Evolutionary conservation across 1,140 invertebrate genomes (phyloP).

Genomic region (Drosophila jambulina): DNA sequence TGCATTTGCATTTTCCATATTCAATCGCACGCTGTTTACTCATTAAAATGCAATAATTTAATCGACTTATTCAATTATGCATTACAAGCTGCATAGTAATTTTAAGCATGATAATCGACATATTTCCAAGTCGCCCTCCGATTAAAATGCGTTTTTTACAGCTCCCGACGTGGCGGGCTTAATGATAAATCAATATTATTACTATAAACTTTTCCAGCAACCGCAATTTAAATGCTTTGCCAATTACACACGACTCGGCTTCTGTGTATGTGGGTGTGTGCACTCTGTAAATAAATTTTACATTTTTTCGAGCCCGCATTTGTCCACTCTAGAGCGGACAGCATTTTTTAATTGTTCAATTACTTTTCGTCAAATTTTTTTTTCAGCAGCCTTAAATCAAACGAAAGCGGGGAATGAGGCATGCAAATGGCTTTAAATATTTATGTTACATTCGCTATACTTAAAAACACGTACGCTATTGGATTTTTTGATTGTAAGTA

Average conservation of each 20-base stretch:
- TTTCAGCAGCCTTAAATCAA: constrained; percentile 42
- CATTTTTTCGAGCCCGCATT: constrained; percentile 32
- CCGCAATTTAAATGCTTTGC: constrained; percentile 36
- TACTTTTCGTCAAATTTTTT: constrained; percentile 44
- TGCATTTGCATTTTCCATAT: constrained; percentile 45
- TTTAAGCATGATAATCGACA: constrained; percentile 44
- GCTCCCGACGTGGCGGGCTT: constrained; percentile 27
- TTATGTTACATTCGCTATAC: constrained; percentile 25
- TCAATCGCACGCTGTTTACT: constrained; percentile 34
- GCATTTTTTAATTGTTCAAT: constrained; percentile 46
- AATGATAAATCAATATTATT: constrained; percentile 54
- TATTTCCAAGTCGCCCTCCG: constrained; percentile 34
- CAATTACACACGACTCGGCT: constrained; percentile 15
- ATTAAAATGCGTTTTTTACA: constrained; percentile 22
- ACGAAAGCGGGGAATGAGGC: constrained; percentile 36
- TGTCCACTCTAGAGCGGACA: constrained; percentile 19
- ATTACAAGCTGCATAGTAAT: constrained; percentile 42
- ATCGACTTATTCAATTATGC: constrained; percentile 61
- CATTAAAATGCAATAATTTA: constrained; percentile 58
- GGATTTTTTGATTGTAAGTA: constrained; percentile 14
- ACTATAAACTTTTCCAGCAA: constrained; percentile 11
- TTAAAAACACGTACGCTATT: constrained; percentile 13
- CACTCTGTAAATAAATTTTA: constrained; percentile 33
- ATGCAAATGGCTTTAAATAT: constrained; percentile 55
- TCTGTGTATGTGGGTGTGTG: neutral